phyloP scores from a whole-genome alignment of 2,888 invertebrate genomes.

The Apotomis capreana region DNA sequence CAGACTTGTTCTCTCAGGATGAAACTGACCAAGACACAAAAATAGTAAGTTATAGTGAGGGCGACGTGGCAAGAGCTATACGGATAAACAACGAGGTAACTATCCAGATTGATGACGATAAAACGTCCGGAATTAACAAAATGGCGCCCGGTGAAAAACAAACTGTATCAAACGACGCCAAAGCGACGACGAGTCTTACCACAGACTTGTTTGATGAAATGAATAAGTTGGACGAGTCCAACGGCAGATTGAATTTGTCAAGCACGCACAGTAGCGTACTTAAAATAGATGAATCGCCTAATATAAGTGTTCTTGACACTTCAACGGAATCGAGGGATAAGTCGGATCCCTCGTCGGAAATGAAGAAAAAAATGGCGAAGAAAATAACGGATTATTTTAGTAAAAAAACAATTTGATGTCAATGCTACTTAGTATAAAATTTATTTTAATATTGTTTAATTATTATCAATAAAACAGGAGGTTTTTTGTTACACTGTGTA shows the following conservation, averaged over 20 bases:
- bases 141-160: constrained; percentile 22
- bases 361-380: constrained; percentile 64
- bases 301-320: constrained; percentile 39
- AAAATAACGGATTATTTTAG: constrained; percentile 77
- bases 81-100: not conserved
- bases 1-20: constrained; percentile 67
- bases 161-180: constrained; percentile 22
- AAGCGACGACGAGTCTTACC: constrained; percentile 39
- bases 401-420: constrained; percentile 61
- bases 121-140: not conserved
- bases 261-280: constrained; percentile 48
- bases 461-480: too few species aligned
- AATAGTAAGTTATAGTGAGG: constrained; percentile 17
- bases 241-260: constrained; percentile 57
- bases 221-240: constrained; percentile 60
- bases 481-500: too few species aligned
- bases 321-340: constrained; percentile 47
- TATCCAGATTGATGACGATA: not conserved
- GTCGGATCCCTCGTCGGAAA: constrained; percentile 56
- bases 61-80: not conserved
- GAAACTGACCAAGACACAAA: constrained; percentile 52
- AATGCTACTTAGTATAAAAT: constrained; percentile 19
- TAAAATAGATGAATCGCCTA: constrained; percentile 13
- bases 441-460: not conserved
- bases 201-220: constrained; percentile 61